These are phyloP conservation scores for Lathamus discolor DNA, from an alignment of 2,113 vertebrate genomes.

Conservation along the genomic window DNA sequence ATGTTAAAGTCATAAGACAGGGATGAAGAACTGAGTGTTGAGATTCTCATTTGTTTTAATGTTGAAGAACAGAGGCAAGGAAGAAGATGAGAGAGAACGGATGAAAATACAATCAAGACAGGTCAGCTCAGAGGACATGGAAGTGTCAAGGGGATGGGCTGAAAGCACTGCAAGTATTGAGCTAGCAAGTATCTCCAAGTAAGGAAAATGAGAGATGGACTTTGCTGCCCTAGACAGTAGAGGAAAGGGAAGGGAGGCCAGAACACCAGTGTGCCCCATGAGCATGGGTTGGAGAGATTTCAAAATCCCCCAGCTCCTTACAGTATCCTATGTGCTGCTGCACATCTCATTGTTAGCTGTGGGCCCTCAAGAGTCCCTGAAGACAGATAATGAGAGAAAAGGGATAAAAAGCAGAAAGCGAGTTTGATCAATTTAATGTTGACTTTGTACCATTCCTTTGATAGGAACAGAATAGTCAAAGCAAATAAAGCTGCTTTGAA, in stretches of 20 bases:
- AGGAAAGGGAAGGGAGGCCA: neutral
- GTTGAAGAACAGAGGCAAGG: constrained; percentile 8
- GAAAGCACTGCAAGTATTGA: neutral
- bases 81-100: neutral
- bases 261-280: neutral
- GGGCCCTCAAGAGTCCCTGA: neutral
- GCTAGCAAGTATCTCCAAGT: neutral
- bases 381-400: neutral
- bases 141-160: neutral
- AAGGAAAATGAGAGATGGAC: neutral
- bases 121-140: neutral
- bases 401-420: constrained; percentile 18
- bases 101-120: neutral
- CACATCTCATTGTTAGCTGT: neutral
- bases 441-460: constrained; percentile 34
- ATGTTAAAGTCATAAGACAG: neutral
- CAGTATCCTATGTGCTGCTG: neutral
- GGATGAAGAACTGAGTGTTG: neutral
- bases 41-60: neutral
- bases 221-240: neutral
- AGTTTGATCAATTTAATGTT: constrained; percentile 23
- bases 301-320: neutral
- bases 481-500: constrained; percentile 47
- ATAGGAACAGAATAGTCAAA: neutral
- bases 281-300: neutral